phyloP scores from a whole-genome alignment of 1,140 invertebrate species.

The Catajapyx aquilonaris region DNA sequence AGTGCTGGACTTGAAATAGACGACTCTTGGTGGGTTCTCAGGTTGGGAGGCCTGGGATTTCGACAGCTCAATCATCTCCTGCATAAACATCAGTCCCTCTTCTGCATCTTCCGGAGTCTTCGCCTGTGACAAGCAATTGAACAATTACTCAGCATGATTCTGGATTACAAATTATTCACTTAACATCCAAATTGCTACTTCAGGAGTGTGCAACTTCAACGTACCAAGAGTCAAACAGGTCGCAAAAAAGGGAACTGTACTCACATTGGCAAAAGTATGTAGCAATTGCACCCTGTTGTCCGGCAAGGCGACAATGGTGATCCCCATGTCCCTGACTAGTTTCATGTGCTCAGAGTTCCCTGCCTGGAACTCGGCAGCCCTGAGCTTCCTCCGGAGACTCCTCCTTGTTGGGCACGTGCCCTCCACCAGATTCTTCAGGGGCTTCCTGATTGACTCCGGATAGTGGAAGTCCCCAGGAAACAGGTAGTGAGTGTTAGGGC shows the following conservation, averaged over 20 bases:
- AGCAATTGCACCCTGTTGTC: constrained; percentile 81
- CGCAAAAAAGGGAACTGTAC: constrained; percentile 17
- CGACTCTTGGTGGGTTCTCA: constrained; percentile 31
- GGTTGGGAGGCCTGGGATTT: constrained; percentile 39
- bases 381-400: constrained; percentile 32
- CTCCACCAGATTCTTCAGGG: constrained; percentile 67
- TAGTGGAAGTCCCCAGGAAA: constrained; percentile 42
- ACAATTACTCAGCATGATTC: no score
- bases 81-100: constrained; percentile 86
- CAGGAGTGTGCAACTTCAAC: no score
- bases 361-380: constrained; percentile 52
- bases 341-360: constrained; percentile 76
- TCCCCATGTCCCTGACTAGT: constrained; percentile 81
- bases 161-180: no score
- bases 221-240: no score
- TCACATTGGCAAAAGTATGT: constrained; percentile 61
- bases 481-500: constrained; percentile 63
- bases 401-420: constrained; percentile 44
- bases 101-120: constrained; percentile 66
- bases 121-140: no score
- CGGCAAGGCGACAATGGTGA: constrained; percentile 62
- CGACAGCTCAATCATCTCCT: constrained; percentile 86
- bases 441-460: constrained; percentile 26
- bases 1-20: constrained; percentile 24
- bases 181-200: no score